A percentile compares a stretch with the other conserved stretches of the same genome.
phyloP scores from a whole-genome alignment of 1,140 invertebrate genomes.

The Trigoniulus corallinus region DNA sequence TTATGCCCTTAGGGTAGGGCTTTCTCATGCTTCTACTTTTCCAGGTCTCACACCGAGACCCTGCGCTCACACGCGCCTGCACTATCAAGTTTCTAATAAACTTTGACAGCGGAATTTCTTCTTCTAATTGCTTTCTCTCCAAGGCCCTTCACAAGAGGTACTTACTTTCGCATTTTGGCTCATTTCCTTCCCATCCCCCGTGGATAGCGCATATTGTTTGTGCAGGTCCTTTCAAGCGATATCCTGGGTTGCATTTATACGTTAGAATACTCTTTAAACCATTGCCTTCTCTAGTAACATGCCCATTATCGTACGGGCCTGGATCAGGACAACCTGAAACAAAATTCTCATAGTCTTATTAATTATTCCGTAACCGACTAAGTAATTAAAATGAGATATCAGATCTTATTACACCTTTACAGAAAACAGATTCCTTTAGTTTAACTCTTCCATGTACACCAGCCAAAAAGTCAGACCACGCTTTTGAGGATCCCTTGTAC shows the following conservation, averaged over 20 bases:
- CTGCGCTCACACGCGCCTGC: too few species aligned
- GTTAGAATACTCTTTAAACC: conserved; percentile 17
- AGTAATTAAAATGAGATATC: too few species aligned
- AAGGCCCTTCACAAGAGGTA: too few species aligned
- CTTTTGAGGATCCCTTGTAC: conserved; percentile 33
- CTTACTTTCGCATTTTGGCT: conserved; percentile 33
- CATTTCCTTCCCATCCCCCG: conserved; percentile 23
- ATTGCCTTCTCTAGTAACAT: conserved; percentile 20
- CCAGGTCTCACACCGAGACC: too few species aligned
- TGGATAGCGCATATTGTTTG: conserved; percentile 22
- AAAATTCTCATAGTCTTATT: too few species aligned
- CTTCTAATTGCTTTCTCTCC: too few species aligned
- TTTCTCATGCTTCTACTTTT: too few species aligned
- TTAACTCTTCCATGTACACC: conserved; percentile 35
- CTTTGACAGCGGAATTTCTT: too few species aligned
- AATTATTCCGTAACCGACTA: too few species aligned
- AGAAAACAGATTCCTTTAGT: conserved; percentile 26
- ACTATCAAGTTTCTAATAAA: too few species aligned
- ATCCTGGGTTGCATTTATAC: conserved; percentile 27
- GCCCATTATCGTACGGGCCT: conserved; percentile 25
- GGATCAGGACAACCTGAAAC: conserved; percentile 31
- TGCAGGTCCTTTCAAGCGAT: conserved; percentile 18
- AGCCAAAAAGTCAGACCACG: conserved; percentile 41
- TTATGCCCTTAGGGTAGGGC: too few species aligned
- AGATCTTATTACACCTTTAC: conserved; percentile 28